These are phyloP conservation scores for Drosophila parabipectinata DNA, from an alignment of 1,140 invertebrate species.

Conservation along the genomic window DNA sequence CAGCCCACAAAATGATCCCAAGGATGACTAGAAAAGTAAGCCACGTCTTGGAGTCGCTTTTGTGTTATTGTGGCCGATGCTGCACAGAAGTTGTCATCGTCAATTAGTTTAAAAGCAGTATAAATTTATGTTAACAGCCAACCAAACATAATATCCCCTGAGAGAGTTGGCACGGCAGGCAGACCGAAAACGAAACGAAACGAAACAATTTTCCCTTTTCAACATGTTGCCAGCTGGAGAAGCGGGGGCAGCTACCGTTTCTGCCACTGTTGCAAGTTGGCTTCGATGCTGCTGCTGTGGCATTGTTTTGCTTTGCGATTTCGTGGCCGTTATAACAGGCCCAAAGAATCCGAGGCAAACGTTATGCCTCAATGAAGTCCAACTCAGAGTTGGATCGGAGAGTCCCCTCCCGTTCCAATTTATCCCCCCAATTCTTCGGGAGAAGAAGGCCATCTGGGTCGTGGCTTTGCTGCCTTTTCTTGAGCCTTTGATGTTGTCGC, in stretches of 20 bases:
- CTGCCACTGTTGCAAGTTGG: slow-evolving; percentile 44
- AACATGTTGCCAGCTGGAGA: slow-evolving; percentile 16
- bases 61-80: slow-evolving; percentile 11
- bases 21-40: slow-evolving; percentile 58
- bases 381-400: slow-evolving; percentile 7
- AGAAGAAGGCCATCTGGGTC: slow-evolving; percentile 47
- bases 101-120: slow-evolving; percentile 73
- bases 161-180: slow-evolving; percentile 24
- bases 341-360: slow-evolving; percentile 38
- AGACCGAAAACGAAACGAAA: slow-evolving; percentile 38
- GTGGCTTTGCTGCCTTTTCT: slow-evolving; percentile 21
- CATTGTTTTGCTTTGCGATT: slow-evolving; percentile 55
- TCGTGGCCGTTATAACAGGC: slow-evolving; percentile 65
- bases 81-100: slow-evolving; percentile 71
- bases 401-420: slow-evolving; percentile 1
- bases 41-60: slow-evolving; percentile 23
- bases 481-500: slow-evolving; percentile 60
- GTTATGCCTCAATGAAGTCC: slow-evolving; percentile 49
- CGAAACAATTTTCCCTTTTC: slow-evolving; percentile 63
- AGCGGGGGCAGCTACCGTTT: slow-evolving; percentile 45
- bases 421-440: background rate
- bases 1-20: slow-evolving; percentile 49
- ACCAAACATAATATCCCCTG: slow-evolving; percentile 65
- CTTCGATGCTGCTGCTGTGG: slow-evolving; percentile 12
- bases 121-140: slow-evolving; percentile 74